These are phyloP conservation scores for Pachycephala philippinensis DNA, from an alignment of 2,113 vertebrate species.

Conservation along the genomic window DNA sequence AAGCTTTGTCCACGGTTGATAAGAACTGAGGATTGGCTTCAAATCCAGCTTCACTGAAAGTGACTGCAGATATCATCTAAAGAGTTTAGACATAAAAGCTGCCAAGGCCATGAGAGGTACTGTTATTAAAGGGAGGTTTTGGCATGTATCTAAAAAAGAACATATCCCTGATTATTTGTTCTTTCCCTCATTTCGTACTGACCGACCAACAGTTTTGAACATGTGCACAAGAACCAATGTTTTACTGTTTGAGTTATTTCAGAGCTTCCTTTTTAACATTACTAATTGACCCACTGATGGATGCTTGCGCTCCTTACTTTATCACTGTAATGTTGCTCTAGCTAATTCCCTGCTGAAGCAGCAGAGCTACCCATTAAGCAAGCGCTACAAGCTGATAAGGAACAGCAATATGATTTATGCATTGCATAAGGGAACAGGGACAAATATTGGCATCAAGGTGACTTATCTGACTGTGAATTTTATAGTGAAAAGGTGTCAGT, in stretches of 20 bases:
- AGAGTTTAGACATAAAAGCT: not conserved
- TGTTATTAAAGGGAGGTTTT: not conserved
- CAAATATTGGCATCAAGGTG: constrained; percentile 42
- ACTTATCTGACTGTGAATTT: constrained; percentile 36
- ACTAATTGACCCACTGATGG: constrained; percentile 41
- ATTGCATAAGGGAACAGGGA: constrained; percentile 9
- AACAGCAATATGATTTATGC: constrained; percentile 29
- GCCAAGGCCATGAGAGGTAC: not conserved
- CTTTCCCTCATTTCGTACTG: not conserved
- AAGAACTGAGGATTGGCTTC: not conserved
- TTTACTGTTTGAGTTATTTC: not conserved
- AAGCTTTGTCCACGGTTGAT: not conserved
- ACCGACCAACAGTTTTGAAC: not conserved
- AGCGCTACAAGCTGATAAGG: constrained; percentile 27
- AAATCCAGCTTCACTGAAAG: not conserved
- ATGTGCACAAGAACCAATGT: not conserved
- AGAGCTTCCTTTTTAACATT: not conserved
- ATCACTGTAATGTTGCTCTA: constrained; percentile 24
- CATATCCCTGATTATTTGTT: not conserved
- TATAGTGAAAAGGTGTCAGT: not conserved
- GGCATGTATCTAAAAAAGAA: not conserved
- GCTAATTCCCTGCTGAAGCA: constrained; percentile 56
- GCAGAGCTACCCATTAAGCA: constrained; percentile 47
- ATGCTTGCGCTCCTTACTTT: constrained; percentile 25
- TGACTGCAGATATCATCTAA: not conserved